These are phyloP conservation scores for Listrodromus nycthemerus DNA, from an alignment of 2,888 invertebrate genomes.

Conservation along the genomic window DNA sequence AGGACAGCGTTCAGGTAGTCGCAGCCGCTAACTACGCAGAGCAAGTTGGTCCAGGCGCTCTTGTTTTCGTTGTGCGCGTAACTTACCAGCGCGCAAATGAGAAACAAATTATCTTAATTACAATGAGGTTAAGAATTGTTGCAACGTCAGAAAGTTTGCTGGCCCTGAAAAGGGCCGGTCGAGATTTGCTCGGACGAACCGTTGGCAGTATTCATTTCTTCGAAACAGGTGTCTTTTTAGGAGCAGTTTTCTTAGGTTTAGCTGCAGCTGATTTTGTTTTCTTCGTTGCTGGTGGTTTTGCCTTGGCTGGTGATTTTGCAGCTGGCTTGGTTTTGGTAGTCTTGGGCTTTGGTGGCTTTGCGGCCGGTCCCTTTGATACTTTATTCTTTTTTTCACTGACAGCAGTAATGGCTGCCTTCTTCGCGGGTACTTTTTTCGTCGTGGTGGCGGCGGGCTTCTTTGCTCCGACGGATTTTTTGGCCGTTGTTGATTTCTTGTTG, in stretches of 20 bases:
- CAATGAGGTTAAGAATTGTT: not conserved
- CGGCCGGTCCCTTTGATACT: constrained; percentile 58
- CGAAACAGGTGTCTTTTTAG: constrained; percentile 46
- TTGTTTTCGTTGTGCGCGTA: too few species aligned
- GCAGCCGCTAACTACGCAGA: too few species aligned
- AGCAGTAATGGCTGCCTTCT: constrained; percentile 48
- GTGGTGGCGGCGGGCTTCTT: constrained; percentile 65
- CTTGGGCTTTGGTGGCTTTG: constrained; percentile 68
- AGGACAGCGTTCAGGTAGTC: too few species aligned
- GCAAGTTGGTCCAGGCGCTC: too few species aligned
- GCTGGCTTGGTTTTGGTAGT: constrained; percentile 62
- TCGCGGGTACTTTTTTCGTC: constrained; percentile 67
- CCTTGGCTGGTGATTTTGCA: constrained; percentile 73
- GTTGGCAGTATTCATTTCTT: constrained; percentile 54
- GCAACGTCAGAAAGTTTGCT: constrained; percentile 48
- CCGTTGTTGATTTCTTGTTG: constrained; percentile 48
- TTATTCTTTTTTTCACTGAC: constrained; percentile 45
- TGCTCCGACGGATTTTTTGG: constrained; percentile 49
- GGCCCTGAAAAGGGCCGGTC: constrained; percentile 63
- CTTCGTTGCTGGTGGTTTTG: constrained; percentile 57
- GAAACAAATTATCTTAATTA: not conserved
- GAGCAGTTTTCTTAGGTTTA: constrained; percentile 50
- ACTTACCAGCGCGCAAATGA: too few species aligned
- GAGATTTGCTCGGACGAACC: constrained; percentile 8
- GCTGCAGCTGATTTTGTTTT: constrained; percentile 35